phyloP scores from a whole-genome alignment of 2,113 vertebrate species.

The Anthoscopus minutus region DNA sequence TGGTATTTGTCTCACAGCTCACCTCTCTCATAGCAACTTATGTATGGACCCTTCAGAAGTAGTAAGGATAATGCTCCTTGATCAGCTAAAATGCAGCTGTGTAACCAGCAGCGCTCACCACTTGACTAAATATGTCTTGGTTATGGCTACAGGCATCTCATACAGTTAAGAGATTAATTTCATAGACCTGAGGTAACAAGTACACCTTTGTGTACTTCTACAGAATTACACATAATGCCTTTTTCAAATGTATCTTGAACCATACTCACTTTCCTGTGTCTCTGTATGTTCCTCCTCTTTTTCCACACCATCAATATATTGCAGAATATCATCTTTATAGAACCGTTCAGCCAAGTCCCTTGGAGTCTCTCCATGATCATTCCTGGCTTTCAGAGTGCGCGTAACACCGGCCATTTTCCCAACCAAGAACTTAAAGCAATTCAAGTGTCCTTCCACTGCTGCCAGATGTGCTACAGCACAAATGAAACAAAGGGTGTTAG shows the following conservation, averaged over 20 bases:
- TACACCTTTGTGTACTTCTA: neutral
- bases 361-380: slow-evolving; percentile 76
- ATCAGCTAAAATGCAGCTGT: neutral
- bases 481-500: neutral
- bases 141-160: neutral
- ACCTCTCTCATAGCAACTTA: neutral
- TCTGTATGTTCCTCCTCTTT: slow-evolving; percentile 45
- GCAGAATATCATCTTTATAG: slow-evolving; percentile 70
- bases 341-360: slow-evolving; percentile 75
- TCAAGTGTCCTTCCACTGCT: slow-evolving; percentile 77
- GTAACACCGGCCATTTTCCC: slow-evolving; percentile 55
- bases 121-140: neutral
- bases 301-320: slow-evolving; percentile 63
- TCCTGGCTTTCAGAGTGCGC: slow-evolving; percentile 69
- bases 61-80: neutral
- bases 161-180: neutral
- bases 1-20: neutral
- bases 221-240: neutral
- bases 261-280: slow-evolving; percentile 68
- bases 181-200: neutral
- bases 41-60: neutral
- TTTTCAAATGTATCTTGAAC: neutral
- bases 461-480: slow-evolving; percentile 72
- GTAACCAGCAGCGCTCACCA: neutral
- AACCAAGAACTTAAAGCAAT: slow-evolving; percentile 77